Percentiles rank a stretch among this genome's conserved stretches.
Conservation (phyloP, 2,888 invertebrate species). For the Candidula unifasciata region DNA sequence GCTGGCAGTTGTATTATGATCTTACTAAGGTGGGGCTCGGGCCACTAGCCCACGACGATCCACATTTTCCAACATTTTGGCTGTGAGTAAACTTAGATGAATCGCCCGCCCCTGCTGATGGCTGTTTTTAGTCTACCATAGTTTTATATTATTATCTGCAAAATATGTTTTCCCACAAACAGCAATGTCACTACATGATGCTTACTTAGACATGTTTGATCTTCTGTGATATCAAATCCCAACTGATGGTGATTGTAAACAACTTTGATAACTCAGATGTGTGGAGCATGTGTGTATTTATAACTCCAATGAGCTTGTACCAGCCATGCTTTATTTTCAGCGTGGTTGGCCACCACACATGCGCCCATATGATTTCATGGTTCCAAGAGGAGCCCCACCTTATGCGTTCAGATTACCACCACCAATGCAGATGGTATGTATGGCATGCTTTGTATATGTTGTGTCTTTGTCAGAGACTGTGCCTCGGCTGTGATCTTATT, state of each 20-base stretch:
- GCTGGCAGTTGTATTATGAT: too few species aligned
- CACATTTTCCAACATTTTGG: too few species aligned
- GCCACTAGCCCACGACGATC: too few species aligned
- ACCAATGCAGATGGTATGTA: slow-evolving; percentile 60
- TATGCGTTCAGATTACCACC: slow-evolving; percentile 73
- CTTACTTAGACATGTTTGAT: slow-evolving; percentile 2
- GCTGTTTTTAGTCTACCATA: too few species aligned
- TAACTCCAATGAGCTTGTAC: too few species aligned
- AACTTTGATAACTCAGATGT: too few species aligned
- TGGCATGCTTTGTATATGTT: background rate
- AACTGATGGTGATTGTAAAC: background rate
- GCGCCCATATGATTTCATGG: slow-evolving; percentile 72
- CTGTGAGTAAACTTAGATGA: too few species aligned
- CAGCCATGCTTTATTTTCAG: slow-evolving; percentile 55
- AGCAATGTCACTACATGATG: background rate
- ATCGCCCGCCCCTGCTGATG: too few species aligned
- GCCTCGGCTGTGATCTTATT: too few species aligned
- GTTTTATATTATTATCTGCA: too few species aligned
- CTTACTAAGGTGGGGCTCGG: too few species aligned
- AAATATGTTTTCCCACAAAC: background rate
- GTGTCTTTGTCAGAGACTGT: background rate
- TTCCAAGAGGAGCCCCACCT: slow-evolving; percentile 69
- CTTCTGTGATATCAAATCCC: background rate
- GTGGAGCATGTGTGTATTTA: too few species aligned
- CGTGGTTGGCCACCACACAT: slow-evolving; percentile 67